Base-by-base conservation (phyloP, 2,797 vertebrate species). In the Rhabdomys pumilio region DNA sequence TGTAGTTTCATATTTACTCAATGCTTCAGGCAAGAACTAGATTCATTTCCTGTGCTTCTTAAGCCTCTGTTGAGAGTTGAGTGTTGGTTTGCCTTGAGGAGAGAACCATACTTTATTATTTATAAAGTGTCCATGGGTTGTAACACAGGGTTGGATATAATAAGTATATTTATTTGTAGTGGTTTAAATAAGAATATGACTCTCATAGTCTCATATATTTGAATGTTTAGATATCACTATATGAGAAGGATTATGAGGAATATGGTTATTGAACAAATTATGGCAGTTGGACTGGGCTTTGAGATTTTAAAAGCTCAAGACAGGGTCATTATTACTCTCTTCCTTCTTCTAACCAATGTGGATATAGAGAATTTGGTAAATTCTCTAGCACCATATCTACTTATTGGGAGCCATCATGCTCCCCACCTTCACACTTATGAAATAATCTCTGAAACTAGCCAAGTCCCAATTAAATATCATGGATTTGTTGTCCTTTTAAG, bases 1-100 rank as follows among this genome's bases (percentile, higher is more conserved):
- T 38, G 3, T 73, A 44, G 13, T 90, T 95, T 91, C 50, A 87
- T 44, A 57, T 85, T 85, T 76, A 95, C 61, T 76, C 38, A 95
- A 75, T 88, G 65, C 89, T n/a, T 24, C 65, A 93, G 65, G 34
- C 15, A 94, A 92, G 17, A 85, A 47, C 6, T 24, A 86, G 6
- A 26, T 81, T 76, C 82, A 17, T 76, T 88, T 63, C 17, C 75
- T 84, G 4, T 76, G 59, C 15, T 44, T 85, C 44, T 50, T 57
- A 65, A 86, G 14, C 4, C 84, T 82, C 34, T 85, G 13, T 77
- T 91, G 80, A 90, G 31, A 89, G 6, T 8, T 81, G 6, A 90
- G 7, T 41, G 81, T 57, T 8, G 11, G 47, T 19, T 61, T 15
- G 26, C 53, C 24, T 61, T 85, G 41, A 81, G 31, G 19, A 20